Evolutionary conservation across 1,140 invertebrate genomes (phyloP).

Genomic region (Chelonus insularis): DNA sequence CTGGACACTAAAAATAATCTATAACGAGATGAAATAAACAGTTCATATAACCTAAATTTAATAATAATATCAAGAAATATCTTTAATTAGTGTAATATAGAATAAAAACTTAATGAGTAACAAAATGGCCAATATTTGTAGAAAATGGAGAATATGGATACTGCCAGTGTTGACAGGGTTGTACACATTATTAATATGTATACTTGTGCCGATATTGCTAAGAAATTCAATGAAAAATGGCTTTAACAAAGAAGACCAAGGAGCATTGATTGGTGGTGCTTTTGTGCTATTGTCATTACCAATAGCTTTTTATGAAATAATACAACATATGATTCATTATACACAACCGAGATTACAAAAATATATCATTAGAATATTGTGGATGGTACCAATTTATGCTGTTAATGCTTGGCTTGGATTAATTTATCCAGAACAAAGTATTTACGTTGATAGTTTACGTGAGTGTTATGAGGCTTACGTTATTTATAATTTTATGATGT

Average conservation of each 20-base stretch:
- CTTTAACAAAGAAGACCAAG: conserved; percentile 74
- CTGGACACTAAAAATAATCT: no score
- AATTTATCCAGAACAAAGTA: conserved; percentile 79
- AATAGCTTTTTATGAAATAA: conserved; percentile 92
- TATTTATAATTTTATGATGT: conserved; percentile 98
- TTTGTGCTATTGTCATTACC: conserved; percentile 90
- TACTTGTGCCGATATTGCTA: conserved; percentile 82
- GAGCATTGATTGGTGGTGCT: conserved; percentile 81
- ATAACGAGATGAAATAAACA: no score
- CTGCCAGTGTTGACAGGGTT: conserved; percentile 77
- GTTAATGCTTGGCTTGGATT: conserved; percentile 89
- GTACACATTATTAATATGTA: conserved; percentile 79
- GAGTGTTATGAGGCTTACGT: conserved; percentile 97
- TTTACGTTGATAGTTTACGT: conserved; percentile 88
- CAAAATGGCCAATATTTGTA: conserved; percentile 60
- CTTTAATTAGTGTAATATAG: no score
- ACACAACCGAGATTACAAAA: conserved; percentile 91
- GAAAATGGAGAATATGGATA: conserved; percentile 86
- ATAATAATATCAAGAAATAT: no score
- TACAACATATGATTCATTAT: conserved; percentile 91
- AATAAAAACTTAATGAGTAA: background rate
- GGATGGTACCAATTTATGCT: conserved; percentile 98
- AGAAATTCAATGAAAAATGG: conserved; percentile 73
- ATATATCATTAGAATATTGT: conserved; percentile 93
- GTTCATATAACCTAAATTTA: no score